These are phyloP conservation scores for Serripes groenlandicus DNA, from an alignment of 2,888 invertebrate species.

Conservation along the genomic window DNA sequence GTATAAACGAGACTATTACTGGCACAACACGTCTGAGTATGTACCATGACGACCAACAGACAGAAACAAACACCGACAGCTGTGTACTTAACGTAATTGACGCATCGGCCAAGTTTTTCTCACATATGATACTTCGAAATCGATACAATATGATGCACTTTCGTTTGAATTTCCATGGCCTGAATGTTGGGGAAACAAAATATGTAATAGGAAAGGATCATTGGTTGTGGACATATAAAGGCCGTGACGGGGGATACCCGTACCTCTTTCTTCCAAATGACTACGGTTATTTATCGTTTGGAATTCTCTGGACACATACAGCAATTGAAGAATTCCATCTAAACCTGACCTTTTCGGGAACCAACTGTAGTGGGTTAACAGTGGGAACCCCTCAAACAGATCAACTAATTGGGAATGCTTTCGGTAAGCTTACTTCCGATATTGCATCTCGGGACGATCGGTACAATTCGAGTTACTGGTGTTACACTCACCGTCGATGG, in stretches of 20 bases:
- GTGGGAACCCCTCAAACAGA: slow-evolving; percentile 27
- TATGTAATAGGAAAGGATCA: slow-evolving; percentile 21
- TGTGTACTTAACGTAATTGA: background rate
- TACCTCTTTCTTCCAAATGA: slow-evolving; percentile 48
- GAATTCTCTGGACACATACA: slow-evolving; percentile 43
- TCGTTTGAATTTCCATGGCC: slow-evolving; percentile 17
- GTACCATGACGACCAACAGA: no score
- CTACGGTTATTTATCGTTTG: slow-evolving; percentile 52
- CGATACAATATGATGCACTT: slow-evolving; percentile 50
- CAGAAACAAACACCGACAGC: no score
- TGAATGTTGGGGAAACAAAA: slow-evolving; percentile 22
- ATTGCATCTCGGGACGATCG: slow-evolving; percentile 29
- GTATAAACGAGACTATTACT: no score
- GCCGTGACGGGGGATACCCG: slow-evolving; percentile 40
- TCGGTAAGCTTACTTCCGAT: slow-evolving; percentile 36
- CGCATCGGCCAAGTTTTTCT: slow-evolving; percentile 18
- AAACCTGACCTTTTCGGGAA: background rate
- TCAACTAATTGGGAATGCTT: slow-evolving; percentile 39
- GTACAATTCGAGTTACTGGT: slow-evolving; percentile 61
- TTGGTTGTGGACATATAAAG: slow-evolving; percentile 61
- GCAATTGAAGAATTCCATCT: background rate
- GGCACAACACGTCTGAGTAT: no score
- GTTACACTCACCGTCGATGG: slow-evolving; percentile 32
- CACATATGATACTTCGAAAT: slow-evolving; percentile 10
- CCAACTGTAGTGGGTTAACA: slow-evolving; percentile 19